A percentile compares a stretch with the other conserved stretches of the same genome.
These are phyloP conservation scores for Thera britannica DNA, from an alignment of 2,888 invertebrate species.

Conservation along the genomic window DNA sequence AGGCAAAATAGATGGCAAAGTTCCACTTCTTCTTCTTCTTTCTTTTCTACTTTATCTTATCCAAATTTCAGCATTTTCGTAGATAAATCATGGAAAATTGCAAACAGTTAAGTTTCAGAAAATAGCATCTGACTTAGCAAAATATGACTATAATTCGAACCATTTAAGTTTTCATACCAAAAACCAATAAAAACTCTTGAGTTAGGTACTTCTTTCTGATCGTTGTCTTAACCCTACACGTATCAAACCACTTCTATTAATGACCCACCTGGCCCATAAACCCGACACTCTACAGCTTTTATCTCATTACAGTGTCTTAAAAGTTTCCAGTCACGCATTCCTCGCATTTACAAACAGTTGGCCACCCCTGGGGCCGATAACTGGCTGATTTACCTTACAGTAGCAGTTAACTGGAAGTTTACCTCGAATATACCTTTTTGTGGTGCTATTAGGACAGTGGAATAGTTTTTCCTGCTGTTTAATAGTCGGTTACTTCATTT, in stretches of 20 bases:
- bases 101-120: no score
- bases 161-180: no score
- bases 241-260: conserved; percentile 9
- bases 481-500: conserved; percentile 36
- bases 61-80: no score
- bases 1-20: no score
- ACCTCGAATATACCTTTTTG: conserved; percentile 44
- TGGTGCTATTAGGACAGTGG: conserved; percentile 42
- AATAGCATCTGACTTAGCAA: no score
- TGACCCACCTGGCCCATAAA: conserved; percentile 22
- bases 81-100: no score
- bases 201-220: no score
- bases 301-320: conserved; percentile 47
- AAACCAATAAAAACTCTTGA: no score
- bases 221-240: neutral
- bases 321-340: conserved; percentile 54
- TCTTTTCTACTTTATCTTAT: no score
- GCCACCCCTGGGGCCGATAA: conserved; percentile 30
- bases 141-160: no score
- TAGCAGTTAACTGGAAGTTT: conserved; percentile 42
- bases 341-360: conserved; percentile 46
- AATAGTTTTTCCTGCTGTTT: conserved; percentile 48
- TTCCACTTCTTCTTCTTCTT: no score
- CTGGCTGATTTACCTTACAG: conserved; percentile 19
- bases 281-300: conserved; percentile 36